These are phyloP conservation scores for Nemurella pictetii DNA, from an alignment of 2,888 invertebrate genomes.

Conservation along the genomic window DNA sequence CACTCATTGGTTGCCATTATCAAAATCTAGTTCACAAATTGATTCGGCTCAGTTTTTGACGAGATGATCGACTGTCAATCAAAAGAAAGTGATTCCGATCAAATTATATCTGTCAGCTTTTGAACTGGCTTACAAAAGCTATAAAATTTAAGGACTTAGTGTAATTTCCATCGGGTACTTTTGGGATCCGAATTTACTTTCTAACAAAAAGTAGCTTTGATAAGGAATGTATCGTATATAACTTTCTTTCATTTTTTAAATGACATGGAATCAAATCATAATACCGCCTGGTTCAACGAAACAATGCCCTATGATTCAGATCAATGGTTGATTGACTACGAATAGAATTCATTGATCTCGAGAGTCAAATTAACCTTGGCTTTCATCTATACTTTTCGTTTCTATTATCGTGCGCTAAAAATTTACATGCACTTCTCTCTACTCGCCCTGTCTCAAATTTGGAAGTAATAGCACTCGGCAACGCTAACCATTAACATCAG, in stretches of 20 bases:
- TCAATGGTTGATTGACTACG: background rate
- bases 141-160: background rate
- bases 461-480: background rate
- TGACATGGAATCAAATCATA: background rate
- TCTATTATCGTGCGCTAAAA: background rate
- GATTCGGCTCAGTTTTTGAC: background rate
- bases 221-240: background rate
- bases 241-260: background rate
- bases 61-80: background rate
- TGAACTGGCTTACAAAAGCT: background rate
- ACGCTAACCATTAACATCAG: too few species aligned
- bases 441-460: background rate
- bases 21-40: background rate
- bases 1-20: background rate
- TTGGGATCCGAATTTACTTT: background rate
- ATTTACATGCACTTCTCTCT: background rate
- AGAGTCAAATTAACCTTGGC: background rate
- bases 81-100: background rate
- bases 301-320: background rate
- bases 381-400: background rate
- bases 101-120: background rate
- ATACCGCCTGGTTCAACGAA: background rate
- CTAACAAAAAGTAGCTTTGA: background rate
- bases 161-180: background rate
- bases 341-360: background rate